These are phyloP conservation scores for Melanocharis versteri DNA, from an alignment of 2,113 vertebrate species.

Conservation along the genomic window DNA sequence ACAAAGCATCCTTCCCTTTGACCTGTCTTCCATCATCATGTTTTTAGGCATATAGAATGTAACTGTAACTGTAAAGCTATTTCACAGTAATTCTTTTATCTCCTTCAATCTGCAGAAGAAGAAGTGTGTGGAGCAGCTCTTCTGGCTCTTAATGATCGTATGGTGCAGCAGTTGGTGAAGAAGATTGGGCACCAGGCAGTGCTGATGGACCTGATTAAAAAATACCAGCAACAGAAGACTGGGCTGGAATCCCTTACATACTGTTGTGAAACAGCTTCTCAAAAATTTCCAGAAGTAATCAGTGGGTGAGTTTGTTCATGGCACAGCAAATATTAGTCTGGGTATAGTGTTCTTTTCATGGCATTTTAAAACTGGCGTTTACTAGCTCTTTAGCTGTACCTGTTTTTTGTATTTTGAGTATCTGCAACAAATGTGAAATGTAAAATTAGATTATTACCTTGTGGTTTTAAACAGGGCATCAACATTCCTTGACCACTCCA, in stretches of 20 bases:
- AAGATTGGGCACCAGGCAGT: slow-evolving; percentile 78
- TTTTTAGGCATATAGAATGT: background rate
- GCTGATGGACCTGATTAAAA: slow-evolving; percentile 73
- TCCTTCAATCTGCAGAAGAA: slow-evolving; percentile 65
- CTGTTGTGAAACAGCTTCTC: background rate
- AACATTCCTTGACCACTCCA: background rate
- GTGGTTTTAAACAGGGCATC: background rate
- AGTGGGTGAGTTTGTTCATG: slow-evolving; percentile 45
- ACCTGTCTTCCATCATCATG: background rate
- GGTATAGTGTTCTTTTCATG: background rate
- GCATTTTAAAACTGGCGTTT: background rate
- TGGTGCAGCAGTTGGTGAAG: slow-evolving; percentile 76
- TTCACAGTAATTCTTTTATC: background rate
- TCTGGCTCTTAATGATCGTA: slow-evolving; percentile 73
- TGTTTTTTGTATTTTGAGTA: background rate
- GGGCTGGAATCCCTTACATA: background rate
- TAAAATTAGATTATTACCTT: background rate
- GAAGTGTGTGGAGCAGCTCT: slow-evolving; percentile 72
- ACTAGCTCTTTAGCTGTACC: background rate
- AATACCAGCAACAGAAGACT: slow-evolving; percentile 56
- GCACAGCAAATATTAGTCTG: background rate
- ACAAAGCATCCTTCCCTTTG: background rate
- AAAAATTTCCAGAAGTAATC: background rate
- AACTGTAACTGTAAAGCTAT: background rate
- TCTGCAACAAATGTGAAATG: background rate